These are phyloP conservation scores for Halesus radiatus DNA, from an alignment of 1,140 invertebrate species.

Conservation along the genomic window DNA sequence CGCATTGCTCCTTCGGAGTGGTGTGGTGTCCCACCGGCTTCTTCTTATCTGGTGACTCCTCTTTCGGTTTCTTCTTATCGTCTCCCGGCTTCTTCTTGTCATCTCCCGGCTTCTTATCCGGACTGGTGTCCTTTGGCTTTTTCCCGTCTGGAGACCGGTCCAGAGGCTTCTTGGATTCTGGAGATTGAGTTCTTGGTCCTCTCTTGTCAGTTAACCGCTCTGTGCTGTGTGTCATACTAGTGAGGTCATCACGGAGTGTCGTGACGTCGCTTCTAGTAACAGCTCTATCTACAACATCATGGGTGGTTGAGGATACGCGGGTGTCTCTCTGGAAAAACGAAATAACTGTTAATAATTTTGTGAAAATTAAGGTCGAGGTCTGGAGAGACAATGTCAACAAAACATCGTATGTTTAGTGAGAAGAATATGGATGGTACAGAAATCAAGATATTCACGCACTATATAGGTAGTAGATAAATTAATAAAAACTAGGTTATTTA, in stretches of 20 bases:
- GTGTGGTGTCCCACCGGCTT: constrained; percentile 23
- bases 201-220: constrained; percentile 63
- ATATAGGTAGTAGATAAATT: not conserved
- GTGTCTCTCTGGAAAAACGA: constrained; percentile 65
- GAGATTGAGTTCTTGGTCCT: constrained; percentile 52
- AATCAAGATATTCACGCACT: not conserved
- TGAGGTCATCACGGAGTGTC: constrained; percentile 62
- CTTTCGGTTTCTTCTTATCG: constrained; percentile 37
- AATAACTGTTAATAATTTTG: not conserved
- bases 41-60: constrained; percentile 40
- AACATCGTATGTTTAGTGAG: not conserved
- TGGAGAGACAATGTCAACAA: not conserved
- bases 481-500: not conserved
- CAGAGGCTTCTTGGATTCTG: constrained; percentile 58
- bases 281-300: constrained; percentile 67
- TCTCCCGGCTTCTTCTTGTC: constrained; percentile 50
- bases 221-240: constrained; percentile 66
- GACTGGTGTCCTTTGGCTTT: constrained; percentile 31
- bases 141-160: constrained; percentile 39
- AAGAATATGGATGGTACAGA: not conserved
- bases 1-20: constrained; percentile 81
- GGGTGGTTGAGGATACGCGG: constrained; percentile 64
- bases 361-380: too few relatives aligned
- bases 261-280: constrained; percentile 63
- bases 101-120: constrained; percentile 44